Base-by-base conservation (phyloP, 2,888 invertebrate genomes). In the Rhorus exstirpatorius region DNA sequence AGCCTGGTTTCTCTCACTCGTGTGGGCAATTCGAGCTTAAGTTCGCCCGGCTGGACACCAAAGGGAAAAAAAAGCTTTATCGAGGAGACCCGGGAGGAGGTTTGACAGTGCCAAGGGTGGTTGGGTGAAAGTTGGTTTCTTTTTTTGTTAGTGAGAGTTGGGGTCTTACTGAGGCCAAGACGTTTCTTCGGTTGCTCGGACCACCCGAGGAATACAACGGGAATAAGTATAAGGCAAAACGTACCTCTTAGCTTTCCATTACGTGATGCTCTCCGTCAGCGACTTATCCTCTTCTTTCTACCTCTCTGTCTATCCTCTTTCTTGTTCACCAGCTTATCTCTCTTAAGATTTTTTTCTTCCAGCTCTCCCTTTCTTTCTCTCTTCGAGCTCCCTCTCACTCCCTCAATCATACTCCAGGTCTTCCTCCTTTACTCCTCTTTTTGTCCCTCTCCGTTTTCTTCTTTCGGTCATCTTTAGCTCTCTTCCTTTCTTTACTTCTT, bases 211-310 rank as follows among this genome's bases (percentile, higher is more conserved):
- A n/a, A n/a, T 35, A 51, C 72, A 49, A 71, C 58, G 77, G 75
- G 78, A 82, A 85, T 83, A 81, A 84, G 79, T 83, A 76, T 71
- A 82, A 84, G 83, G 84, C 80, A 82, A 83, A 84, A 79, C 84
- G 82, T 84, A 84, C 85, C 85, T 84, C 81, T 84, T 85, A 84
- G 83, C 80, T 86, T 87, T 87, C 86, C 87, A 88, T 88, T 88
- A 87, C 83, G 67, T 75, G 65, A 79, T 78, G 79, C 77, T 84
- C 83, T 78, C 61, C 84, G 53, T 63, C 83, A 17, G 35, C 67
- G 68, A 68, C 78, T 84, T 63, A 38, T 44, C 55, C 21, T 49
- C 53, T 41, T 26, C 19, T 41, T 55, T 12, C 63, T 44, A 12
- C 8, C n/a, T n/a, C 51, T 17, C n/a, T 55, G 55, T 65, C 41